These are phyloP conservation scores for Triplophysa bombifrons DNA, from an alignment of 2,797 vertebrate genomes.

Conservation along the genomic window DNA sequence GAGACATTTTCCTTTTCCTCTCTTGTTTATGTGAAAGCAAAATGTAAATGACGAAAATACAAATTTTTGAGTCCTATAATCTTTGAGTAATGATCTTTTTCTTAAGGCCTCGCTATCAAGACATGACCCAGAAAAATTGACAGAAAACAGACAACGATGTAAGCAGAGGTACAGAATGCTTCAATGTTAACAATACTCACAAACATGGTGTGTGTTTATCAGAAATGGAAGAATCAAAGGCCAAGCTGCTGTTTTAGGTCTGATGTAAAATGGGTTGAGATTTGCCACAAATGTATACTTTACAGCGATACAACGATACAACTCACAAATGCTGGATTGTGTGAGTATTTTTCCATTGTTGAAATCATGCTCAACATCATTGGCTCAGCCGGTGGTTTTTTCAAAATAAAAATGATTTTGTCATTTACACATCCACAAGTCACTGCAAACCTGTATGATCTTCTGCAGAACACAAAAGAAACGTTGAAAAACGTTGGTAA, in stretches of 20 bases:
- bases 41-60: background rate
- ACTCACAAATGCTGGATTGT: constrained; percentile 42
- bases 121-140: constrained; percentile 46
- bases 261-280: constrained; percentile 59
- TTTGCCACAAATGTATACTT: constrained; percentile 60
- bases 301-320: constrained; percentile 61
- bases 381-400: background rate
- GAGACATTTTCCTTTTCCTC: no score
- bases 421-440: no score
- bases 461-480: no score
- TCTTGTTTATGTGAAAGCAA: background rate
- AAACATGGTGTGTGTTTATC: constrained; percentile 63
- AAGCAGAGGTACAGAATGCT: constrained; percentile 24
- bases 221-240: constrained; percentile 61
- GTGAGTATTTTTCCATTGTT: background rate
- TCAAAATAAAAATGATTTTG: no score
- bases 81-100: no score
- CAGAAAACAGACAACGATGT: constrained; percentile 36
- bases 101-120: background rate
- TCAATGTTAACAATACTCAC: constrained; percentile 60
- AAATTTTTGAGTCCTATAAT: background rate
- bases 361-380: background rate
- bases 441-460: no score
- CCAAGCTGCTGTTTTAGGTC: constrained; percentile 65
- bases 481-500: no score